Evolutionary conservation across 2,113 vertebrate genomes (phyloP).

Genomic region (Oryzias curvinotus): DNA sequence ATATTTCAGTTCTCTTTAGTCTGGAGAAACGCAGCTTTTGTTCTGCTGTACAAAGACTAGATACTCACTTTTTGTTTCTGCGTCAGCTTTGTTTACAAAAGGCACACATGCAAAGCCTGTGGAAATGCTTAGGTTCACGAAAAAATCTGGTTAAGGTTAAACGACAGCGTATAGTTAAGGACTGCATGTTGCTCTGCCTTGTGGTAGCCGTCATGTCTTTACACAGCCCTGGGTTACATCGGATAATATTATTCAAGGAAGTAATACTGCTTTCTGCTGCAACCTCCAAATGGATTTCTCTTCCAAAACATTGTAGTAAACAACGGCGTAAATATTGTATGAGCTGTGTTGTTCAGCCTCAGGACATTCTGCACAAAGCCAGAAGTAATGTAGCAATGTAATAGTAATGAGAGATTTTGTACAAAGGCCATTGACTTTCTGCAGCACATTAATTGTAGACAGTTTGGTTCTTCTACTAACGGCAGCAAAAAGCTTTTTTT

Average conservation of each 20-base stretch:
- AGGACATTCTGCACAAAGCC: constrained; percentile 26
- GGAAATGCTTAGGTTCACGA: too few relatives aligned
- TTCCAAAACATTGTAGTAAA: constrained; percentile 14
- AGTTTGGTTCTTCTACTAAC: constrained; percentile 2
- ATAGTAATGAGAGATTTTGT: constrained; percentile 5
- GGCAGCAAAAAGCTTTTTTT: constrained; percentile 2
- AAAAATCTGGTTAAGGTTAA: too few relatives aligned
- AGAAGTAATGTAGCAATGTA: constrained; percentile 8
- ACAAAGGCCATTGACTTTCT: constrained; percentile 19
- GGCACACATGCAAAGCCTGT: too few relatives aligned
- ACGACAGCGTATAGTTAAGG: too few relatives aligned
- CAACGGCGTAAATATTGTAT: constrained; percentile 45
- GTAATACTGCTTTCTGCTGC: constrained; percentile 26
- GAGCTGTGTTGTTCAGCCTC: constrained; percentile 34
- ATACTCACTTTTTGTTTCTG: too few relatives aligned
- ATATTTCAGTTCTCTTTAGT: too few relatives aligned
- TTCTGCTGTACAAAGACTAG: too few relatives aligned
- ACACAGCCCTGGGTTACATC: constrained; percentile 1
- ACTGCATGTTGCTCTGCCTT: too few relatives aligned
- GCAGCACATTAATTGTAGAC: constrained; percentile 10
- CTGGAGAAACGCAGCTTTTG: too few relatives aligned
- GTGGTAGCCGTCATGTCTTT: too few relatives aligned
- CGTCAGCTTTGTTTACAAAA: too few relatives aligned
- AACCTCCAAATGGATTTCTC: constrained; percentile 6
- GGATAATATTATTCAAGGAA: constrained; percentile 29